Base-by-base conservation (phyloP, 2,113 vertebrate genomes). In the Prunella himalayana region DNA sequence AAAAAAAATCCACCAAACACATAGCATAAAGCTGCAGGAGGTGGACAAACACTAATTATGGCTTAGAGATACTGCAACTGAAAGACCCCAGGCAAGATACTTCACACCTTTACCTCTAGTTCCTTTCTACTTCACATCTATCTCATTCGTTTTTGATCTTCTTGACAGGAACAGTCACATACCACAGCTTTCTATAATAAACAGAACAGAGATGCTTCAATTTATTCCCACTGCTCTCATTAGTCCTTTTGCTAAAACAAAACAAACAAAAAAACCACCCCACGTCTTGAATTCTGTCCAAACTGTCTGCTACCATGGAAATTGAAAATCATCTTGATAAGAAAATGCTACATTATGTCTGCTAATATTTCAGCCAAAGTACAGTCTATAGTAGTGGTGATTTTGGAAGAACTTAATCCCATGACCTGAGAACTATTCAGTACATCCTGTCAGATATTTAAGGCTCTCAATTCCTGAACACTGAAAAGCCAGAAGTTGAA, bases 271-370 rank as follows among this genome's bases (percentile, higher is more conserved):
- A 35, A 60, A 44, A 2, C 1, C 13, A 45, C 15, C 15, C 9
- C n/a, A 41, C 13, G 10, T 1, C 31, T 90, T 82, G 91, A 85
- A 80, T 85, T 80, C 42, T 54, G 19, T 65, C 79, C 82, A 94
- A 80, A 85, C 31, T 75, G 77, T 85, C 92, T 91, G 86, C 77
- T 87, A 82, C 84, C 66, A 93, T 51, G 71, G 78, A 87, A 96
- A 89, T 35, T 53, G 17, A 86, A 91, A 89, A 82, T 59, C 5
- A 37, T 66, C 35, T 63, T 60, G 2, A 35, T 84, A 82, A 82
- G 78, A 90, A 93, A 95, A 90, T 71, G 82, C 39, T 86, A 59
- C 35, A 56, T 19, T 30, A 8, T 69, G n/a, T 51, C 44, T 57
- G 39, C 37, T 61, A 69, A 81, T n/a, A 77, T 72, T 82, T 91